Evolutionary conservation across 2,797 vertebrate genomes (phyloP), one percentile per base, ranked within the genome.

Genomic region (Xyrichtys novacula): DNA sequence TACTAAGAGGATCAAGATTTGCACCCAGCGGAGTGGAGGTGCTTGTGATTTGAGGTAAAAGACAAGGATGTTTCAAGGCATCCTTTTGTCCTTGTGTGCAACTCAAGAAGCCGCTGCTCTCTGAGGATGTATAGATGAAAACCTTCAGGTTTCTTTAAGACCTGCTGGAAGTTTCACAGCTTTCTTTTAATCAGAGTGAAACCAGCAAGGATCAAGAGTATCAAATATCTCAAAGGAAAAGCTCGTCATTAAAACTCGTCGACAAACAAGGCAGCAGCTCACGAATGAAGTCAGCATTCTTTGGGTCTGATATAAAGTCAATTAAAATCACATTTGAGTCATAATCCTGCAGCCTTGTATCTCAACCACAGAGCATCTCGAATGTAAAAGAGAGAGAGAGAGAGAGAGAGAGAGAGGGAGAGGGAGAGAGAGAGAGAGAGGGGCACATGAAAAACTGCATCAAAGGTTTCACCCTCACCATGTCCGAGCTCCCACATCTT

Each of bases 261-360:
- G 58, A 55, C 54, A 38, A 17, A 54, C 10, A 22, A 20, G 47
- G 40, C 25, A 49, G 20, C 42, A 39, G 54, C 71, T 40, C 1
- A 26, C n/a, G 23, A 53, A 48, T 54, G n/a, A 68, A 69, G 49
- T 60, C 54, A 2, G 54, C 65, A 74, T 81, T 83, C 69, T 60
- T 79, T 3, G 19, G 48, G 29, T 71, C 66, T 74, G 63, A 74
- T 63, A 67, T 32, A 59, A 49, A 76, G 44, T 31, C 58, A 52
- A 79, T 65, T 40, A 60, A 61, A 77, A 79, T 32, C 70, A 81
- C 42, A 65, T 57, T 38, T 65, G 26, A 29, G 50, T 53, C 36
- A 22, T 54, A 38, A 26, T 22, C 36, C 59, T 63, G 17, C 8
- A 20, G 19, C 38, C 61, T 44, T 49, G 7, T 49, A 61, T 56